Evolutionary conservation across 2,888 invertebrate species (phyloP), one percentile per base, ranked within the genome.

Genomic region (Apomyelois bistriatella): DNA sequence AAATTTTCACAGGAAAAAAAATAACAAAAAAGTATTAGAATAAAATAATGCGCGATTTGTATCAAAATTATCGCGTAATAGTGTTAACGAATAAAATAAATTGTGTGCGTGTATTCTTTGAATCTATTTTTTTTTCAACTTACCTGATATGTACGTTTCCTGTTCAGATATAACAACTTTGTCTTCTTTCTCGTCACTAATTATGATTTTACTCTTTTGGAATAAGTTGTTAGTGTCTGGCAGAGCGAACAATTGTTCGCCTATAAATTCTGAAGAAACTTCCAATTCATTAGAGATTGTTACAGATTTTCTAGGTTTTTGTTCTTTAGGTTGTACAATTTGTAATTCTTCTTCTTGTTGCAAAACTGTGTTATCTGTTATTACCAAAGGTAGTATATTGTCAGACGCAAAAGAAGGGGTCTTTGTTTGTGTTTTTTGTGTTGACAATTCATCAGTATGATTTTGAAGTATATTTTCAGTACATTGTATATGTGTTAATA

Each of bases 321-420:
- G 80, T 69, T 73, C 62, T 58, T 70, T 73, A 30, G 77, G 74
- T 70, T 72, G 60, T 54, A 59, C 63, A 66, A 79, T 58, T 57
- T 63, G 53, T 58, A 90, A 71, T 53, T 79, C 74, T 48, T 76
- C 75, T 79, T 90, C 91, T 61, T 75, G 79, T 71, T 84, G 81
- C 30, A 87, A 59, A 57, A 75, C 72, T 48, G 74, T 69, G 54
- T 76, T 83, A 62, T 91, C 82, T 56, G 82, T 83, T 55, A 87
- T 66, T 54, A 85, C 67, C 55, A 87, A 65, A 17, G 88, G 82
- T 62, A 76, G 74, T 52, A 80, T 64, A 60, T 72, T 74, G 52
- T 76, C 74, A 52, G 86, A 76, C 62, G 76, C 73, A 15, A 81
- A 58, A 55, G 71, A 78, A 54, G 76, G 67, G 12, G 59, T 70